phyloP scores from a whole-genome alignment of 2,888 invertebrate species.

The Flexamia atlantica region DNA sequence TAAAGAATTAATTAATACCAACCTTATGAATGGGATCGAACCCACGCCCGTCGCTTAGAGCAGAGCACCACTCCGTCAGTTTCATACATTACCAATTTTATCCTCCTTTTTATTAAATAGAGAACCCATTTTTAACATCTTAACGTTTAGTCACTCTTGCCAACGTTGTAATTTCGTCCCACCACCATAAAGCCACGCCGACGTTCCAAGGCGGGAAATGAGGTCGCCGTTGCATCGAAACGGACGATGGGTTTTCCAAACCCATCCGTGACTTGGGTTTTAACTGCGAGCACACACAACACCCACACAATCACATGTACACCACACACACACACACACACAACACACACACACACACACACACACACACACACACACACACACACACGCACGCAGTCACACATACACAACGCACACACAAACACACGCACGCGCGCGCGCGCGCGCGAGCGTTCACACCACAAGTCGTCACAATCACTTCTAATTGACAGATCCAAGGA shows the following conservation, averaged over 20 bases:
- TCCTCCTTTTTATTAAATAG: too few relatives aligned
- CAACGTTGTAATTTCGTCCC: background rate
- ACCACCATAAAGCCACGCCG: background rate
- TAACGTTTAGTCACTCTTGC: background rate
- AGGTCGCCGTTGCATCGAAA: conserved; percentile 11
- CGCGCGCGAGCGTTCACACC: background rate
- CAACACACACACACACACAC: background rate
- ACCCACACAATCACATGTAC: background rate
- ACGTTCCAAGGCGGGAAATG: background rate
- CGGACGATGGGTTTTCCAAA: conserved; percentile 33
- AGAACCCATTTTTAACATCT: background rate
- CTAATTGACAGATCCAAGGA: conserved; percentile 50
- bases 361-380: conserved; percentile 6
- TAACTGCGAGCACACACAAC: background rate
- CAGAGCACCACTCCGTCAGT: too few relatives aligned
- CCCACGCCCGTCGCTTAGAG: too few relatives aligned
- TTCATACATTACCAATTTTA: too few relatives aligned
- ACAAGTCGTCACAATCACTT: conserved; percentile 39
- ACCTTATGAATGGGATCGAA: too few relatives aligned
- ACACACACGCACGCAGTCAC: too few relatives aligned
- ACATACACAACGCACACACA: conserved; percentile 25
- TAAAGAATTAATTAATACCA: too few relatives aligned
- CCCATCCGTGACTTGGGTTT: conserved; percentile 25
- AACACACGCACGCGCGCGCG: conserved; percentile 11
- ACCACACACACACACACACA: background rate